A percentile compares a stretch with the other conserved stretches of the same genome.
Evolutionary conservation across 2,888 invertebrate species (phyloP).

Genomic region (Morpho helenor): DNA sequence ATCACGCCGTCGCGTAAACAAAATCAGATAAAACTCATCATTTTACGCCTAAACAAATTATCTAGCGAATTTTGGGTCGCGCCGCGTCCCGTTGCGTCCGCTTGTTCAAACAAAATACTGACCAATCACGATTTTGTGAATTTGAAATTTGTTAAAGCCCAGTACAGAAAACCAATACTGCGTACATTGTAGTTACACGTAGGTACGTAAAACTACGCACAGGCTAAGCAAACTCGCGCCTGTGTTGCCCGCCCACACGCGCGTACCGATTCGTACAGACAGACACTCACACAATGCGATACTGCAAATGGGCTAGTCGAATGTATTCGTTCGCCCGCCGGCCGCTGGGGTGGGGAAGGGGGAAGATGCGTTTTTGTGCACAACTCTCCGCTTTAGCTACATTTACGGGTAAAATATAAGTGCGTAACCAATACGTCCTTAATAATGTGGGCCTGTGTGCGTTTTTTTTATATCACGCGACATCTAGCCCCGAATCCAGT

Average conservation of each 20-base stretch:
- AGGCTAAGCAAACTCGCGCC: constrained; percentile 63
- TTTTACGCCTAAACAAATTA: constrained; percentile 71
- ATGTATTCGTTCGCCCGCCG: constrained; percentile 74
- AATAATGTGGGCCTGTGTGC: constrained; percentile 33
- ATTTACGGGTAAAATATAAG: constrained; percentile 69
- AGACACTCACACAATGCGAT: constrained; percentile 72
- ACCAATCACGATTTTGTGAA: constrained; percentile 78
- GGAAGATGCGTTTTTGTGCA: constrained; percentile 78
- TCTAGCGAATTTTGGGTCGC: constrained; percentile 55
- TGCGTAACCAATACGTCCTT: constrained; percentile 59
- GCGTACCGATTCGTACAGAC: constrained; percentile 36
- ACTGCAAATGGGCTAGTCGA: constrained; percentile 78
- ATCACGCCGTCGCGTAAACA: constrained; percentile 47
- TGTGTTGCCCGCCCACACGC: constrained; percentile 47
- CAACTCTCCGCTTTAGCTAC: constrained; percentile 59
- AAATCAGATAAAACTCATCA: constrained; percentile 66
- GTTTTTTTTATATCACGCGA: constrained; percentile 29
- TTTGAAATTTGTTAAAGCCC: constrained; percentile 77
- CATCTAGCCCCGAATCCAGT: constrained; percentile 30
- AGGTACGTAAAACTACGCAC: constrained; percentile 65
- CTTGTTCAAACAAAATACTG: constrained; percentile 73
- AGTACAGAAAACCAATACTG: constrained; percentile 76
- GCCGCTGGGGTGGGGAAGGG: constrained; percentile 53
- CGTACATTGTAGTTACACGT: constrained; percentile 45
- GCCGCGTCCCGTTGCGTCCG: constrained; percentile 48